Evolutionary conservation across 2,888 invertebrate genomes (phyloP).

Genomic region (Pecten maximus): DNA sequence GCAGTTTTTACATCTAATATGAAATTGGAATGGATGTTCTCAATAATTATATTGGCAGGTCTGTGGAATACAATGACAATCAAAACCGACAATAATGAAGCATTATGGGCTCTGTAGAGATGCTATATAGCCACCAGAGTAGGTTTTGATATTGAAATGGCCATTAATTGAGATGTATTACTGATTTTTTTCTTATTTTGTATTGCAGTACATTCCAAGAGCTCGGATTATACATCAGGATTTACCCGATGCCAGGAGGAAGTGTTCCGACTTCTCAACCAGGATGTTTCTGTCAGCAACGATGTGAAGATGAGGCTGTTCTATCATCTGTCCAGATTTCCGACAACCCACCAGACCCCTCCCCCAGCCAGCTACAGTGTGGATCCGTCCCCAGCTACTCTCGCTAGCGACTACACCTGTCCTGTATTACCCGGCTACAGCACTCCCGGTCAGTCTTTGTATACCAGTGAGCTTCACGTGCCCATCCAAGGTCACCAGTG

Average conservation of each 20-base stretch:
- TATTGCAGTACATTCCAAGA: neutral
- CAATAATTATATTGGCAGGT: too few species aligned
- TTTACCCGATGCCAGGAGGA: neutral
- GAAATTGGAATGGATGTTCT: too few species aligned
- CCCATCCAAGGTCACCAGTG: neutral
- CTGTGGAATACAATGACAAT: too few species aligned
- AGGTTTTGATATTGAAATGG: too few species aligned
- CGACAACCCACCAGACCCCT: neutral
- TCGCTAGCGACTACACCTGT: neutral
- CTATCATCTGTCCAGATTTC: neutral
- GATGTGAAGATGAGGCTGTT: constrained; percentile 7
- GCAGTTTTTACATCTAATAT: too few species aligned
- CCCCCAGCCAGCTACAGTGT: neutral
- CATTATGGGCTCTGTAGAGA: too few species aligned
- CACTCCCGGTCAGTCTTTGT: neutral
- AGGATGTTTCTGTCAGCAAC: neutral
- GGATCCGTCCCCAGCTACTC: neutral
- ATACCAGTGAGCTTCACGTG: neutral
- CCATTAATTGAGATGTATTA: too few species aligned
- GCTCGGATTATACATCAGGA: neutral
- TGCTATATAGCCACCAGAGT: too few species aligned
- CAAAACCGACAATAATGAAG: too few species aligned
- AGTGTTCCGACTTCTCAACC: constrained; percentile 6
- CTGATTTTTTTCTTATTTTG: neutral
- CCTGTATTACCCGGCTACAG: neutral